Evolutionary conservation across 2,113 vertebrate species (phyloP).

Genomic region (Phalacrocorax aristotelis): DNA sequence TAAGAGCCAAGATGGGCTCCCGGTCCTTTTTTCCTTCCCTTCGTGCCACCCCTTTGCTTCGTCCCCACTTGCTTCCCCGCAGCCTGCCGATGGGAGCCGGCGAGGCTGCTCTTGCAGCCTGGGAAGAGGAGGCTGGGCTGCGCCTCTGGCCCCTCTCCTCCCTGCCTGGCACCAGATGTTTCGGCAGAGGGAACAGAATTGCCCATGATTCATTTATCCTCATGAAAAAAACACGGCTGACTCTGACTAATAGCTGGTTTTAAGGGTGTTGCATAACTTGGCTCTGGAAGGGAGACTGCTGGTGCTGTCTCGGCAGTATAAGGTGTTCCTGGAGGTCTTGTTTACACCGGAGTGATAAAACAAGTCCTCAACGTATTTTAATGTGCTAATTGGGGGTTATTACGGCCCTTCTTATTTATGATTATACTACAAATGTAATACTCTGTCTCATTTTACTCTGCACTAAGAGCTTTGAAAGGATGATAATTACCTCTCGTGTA

Average conservation of each 20-base stretch:
- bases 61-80: not conserved
- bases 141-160: not conserved
- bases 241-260: not conserved
- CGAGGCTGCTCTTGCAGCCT: rapidly evolving
- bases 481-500: slow-evolving; percentile 72
- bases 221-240: not conserved
- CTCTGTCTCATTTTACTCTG: slow-evolving; percentile 66
- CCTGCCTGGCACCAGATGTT: not conserved
- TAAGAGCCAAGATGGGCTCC: not conserved
- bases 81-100: not conserved
- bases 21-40: not conserved
- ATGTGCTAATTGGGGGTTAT: slow-evolving; percentile 80
- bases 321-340: slow-evolving; percentile 60
- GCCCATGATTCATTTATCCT: slow-evolving; percentile 23
- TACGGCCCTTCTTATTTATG: slow-evolving; percentile 76
- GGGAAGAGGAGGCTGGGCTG: not conserved
- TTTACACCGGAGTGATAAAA: slow-evolving; percentile 57
- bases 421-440: slow-evolving; percentile 65
- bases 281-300: slow-evolving; percentile 45
- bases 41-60: not conserved
- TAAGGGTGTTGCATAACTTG: not conserved
- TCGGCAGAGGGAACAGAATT: not conserved
- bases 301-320: not conserved
- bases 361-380: slow-evolving; percentile 62
- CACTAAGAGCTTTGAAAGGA: slow-evolving; percentile 62